These are phyloP conservation scores for Phocides pigmalion DNA, from an alignment of 1,140 invertebrate genomes.

Conservation along the genomic window DNA sequence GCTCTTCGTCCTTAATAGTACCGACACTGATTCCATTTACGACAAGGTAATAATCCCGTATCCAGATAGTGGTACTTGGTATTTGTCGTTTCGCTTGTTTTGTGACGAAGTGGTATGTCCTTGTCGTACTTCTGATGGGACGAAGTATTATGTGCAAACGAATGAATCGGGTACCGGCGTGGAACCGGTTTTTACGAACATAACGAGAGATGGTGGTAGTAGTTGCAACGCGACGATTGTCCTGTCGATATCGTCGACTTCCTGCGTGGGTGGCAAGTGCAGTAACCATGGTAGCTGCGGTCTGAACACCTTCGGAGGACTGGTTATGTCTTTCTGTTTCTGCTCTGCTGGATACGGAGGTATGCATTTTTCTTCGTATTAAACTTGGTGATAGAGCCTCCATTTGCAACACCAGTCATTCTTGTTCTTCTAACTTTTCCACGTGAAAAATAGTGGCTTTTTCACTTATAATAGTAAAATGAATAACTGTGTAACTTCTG, in stretches of 20 bases:
- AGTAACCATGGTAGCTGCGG: conserved; percentile 87
- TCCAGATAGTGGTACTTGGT: conserved; percentile 91
- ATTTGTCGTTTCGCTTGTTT: conserved; percentile 87
- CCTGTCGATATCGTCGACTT: conserved; percentile 86
- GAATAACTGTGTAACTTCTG: no score
- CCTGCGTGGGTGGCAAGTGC: conserved; percentile 88
- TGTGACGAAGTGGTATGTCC: conserved; percentile 81
- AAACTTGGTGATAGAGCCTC: background rate
- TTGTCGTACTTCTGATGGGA: conserved; percentile 65
- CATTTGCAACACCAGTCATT: no score
- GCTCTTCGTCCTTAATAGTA: conserved; percentile 84
- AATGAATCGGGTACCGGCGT: conserved; percentile 39
- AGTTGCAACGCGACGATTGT: conserved; percentile 74
- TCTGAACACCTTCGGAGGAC: conserved; percentile 90
- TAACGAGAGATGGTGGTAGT: conserved; percentile 55
- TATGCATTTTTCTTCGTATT: conserved; percentile 53
- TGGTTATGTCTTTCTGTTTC: conserved; percentile 89
- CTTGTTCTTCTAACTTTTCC: no score
- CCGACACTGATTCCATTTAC: conserved; percentile 83
- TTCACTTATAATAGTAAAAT: no score
- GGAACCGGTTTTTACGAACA: conserved; percentile 41
- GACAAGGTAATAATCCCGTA: conserved; percentile 88
- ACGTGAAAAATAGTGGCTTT: no score
- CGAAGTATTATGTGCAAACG: conserved; percentile 69
- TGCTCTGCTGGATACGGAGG: conserved; percentile 89